Conservation (phyloP, 2,888 invertebrate species). For the Marasmarcha lunaedactyla region DNA sequence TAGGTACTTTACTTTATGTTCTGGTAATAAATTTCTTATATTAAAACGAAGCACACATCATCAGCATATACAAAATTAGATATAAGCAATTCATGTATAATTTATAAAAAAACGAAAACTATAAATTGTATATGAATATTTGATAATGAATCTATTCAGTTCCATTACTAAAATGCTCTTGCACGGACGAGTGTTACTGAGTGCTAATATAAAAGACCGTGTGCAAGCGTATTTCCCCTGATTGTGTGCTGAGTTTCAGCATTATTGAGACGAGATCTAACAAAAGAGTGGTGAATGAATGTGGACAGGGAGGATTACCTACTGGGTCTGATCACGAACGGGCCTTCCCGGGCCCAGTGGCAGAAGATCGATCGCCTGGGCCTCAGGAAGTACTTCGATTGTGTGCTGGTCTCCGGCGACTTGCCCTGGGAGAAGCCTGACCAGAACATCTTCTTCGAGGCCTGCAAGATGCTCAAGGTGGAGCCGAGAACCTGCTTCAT, state of each 20-base stretch:
- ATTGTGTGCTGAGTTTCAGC: constrained; percentile 59
- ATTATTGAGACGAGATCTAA: constrained; percentile 41
- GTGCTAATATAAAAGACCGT: constrained; percentile 3
- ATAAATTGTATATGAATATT: constrained; percentile 42
- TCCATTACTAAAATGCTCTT: constrained; percentile 36
- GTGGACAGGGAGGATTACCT: constrained; percentile 76
- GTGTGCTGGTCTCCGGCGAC: constrained; percentile 85
- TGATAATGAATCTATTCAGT: constrained; percentile 23
- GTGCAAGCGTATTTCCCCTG: constrained; percentile 45
- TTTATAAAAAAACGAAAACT: constrained; percentile 39
- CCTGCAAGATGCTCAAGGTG: constrained; percentile 81
- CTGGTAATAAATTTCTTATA: background rate
- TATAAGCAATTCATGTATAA: constrained; percentile 46
- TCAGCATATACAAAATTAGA: constrained; percentile 21
- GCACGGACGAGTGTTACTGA: constrained; percentile 24
- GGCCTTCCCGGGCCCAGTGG: constrained; percentile 89
- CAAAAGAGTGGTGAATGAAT: constrained; percentile 56
- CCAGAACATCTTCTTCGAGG: constrained; percentile 83
- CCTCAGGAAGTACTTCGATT: constrained; percentile 80
- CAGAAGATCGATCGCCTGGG: constrained; percentile 83
- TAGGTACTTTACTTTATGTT: constrained; percentile 15
- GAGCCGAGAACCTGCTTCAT: constrained; percentile 83
- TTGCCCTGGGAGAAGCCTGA: constrained; percentile 89
- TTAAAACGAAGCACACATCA: background rate
- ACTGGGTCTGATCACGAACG: constrained; percentile 87